These are phyloP conservation scores for Eubasilissa regina DNA, from an alignment of 1,140 invertebrate species.

Conservation along the genomic window DNA sequence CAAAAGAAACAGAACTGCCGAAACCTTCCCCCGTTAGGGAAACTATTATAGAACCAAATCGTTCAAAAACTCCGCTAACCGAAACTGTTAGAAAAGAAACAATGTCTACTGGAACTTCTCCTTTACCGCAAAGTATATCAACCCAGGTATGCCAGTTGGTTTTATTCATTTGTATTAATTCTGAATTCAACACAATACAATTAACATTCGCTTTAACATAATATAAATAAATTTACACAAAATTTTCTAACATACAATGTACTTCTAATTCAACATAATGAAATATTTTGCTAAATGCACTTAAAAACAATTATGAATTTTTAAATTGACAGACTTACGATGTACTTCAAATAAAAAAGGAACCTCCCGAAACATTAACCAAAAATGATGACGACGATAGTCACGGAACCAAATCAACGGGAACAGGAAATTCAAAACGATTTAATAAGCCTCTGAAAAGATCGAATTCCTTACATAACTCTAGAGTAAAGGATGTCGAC, in stretches of 20 bases:
- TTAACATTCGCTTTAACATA: background rate
- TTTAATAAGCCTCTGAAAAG: constrained; percentile 65
- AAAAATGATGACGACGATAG: constrained; percentile 47
- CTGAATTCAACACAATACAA: background rate
- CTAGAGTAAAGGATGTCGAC: constrained; percentile 59
- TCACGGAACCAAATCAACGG: constrained; percentile 44
- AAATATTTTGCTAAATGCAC: no score
- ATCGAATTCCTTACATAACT: constrained; percentile 69
- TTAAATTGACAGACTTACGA: constrained; percentile 65
- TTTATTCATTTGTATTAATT: background rate
- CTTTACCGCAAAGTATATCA: constrained; percentile 88
- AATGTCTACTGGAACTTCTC: constrained; percentile 84
- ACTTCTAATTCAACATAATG: no score
- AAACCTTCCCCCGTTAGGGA: constrained; percentile 26
- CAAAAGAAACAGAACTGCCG: constrained; percentile 65
- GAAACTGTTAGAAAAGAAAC: constrained; percentile 63
- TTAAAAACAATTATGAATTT: constrained; percentile 28
- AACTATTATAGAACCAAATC: constrained; percentile 28
- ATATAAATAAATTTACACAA: background rate
- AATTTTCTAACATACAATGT: no score
- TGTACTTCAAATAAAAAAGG: constrained; percentile 60
- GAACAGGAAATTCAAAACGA: constrained; percentile 50
- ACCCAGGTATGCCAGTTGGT: constrained; percentile 79
- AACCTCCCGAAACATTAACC: constrained; percentile 45
- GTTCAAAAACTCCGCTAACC: constrained; percentile 44